Percentiles rank a stretch among this genome's conserved stretches.
phyloP scores from a whole-genome alignment of 2,113 vertebrate genomes.

The Podocnemis expansa region DNA sequence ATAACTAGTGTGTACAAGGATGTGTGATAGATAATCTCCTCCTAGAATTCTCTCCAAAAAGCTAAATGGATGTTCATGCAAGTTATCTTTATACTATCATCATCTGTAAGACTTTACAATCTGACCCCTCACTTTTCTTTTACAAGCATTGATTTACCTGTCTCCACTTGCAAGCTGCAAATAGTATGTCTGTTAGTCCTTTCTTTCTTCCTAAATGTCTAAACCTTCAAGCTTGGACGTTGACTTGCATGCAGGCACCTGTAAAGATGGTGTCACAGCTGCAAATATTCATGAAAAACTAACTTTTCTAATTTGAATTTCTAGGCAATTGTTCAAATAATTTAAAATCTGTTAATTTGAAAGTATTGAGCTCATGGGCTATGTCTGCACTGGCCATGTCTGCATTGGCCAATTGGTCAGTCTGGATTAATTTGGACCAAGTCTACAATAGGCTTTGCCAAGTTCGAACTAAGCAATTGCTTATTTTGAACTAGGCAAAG shows the following conservation, averaged over 20 bases:
- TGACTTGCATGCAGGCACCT: constrained; percentile 4
- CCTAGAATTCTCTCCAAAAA: neutral
- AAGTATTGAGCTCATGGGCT: neutral
- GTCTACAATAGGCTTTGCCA: too few relatives aligned
- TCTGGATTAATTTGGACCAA: too few relatives aligned
- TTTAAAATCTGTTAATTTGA: neutral
- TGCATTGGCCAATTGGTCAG: too few relatives aligned
- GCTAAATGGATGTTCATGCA: neutral
- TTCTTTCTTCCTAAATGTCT: neutral
- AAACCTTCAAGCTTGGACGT: constrained; percentile 1
- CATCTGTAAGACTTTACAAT: neutral
- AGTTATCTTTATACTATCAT: neutral
- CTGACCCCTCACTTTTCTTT: neutral
- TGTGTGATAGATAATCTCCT: neutral
- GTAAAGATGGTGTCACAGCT: constrained; percentile 31
- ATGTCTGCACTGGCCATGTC: too few relatives aligned
- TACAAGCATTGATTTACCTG: neutral
- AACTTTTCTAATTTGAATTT: constrained; percentile 29
- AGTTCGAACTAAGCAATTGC: too few relatives aligned
- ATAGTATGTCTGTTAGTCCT: neutral
- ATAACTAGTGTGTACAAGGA: neutral
- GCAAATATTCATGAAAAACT: constrained; percentile 31
- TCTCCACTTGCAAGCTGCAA: constrained; percentile 9
- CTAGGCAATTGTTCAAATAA: neutral
- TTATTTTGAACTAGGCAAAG: too few relatives aligned